phyloP scores from a whole-genome alignment of 23 tunicate species.

The Ascidia mentula region DNA sequence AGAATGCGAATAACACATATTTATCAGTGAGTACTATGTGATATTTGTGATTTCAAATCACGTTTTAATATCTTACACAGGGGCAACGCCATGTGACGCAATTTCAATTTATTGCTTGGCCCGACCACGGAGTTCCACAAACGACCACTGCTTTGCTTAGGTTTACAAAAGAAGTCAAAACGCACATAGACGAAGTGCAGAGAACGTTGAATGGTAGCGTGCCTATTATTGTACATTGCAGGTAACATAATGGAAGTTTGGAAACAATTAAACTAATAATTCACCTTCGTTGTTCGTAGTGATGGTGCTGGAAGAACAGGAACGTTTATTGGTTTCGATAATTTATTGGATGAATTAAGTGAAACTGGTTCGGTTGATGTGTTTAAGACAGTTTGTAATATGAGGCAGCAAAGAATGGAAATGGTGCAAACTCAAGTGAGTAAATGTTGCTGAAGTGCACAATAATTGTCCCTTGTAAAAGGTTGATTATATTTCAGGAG shows the following conservation, averaged over 20 bases:
- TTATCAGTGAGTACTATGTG: too few species aligned
- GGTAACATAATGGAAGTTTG: background rate
- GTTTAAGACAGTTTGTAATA: conserved; percentile 19
- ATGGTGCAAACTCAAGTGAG: conserved; percentile 44
- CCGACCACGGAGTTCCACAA: conserved; percentile 2
- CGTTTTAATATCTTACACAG: too few species aligned
- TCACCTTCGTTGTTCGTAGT: conserved; percentile 1
- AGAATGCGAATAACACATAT: too few species aligned
- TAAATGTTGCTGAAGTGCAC: background rate
- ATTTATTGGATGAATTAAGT: conserved; percentile 27
- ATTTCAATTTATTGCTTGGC: background rate
- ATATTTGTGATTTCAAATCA: too few species aligned
- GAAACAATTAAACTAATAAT: background rate
- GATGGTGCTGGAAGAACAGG: conserved; percentile 85
- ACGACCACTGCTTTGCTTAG: background rate
- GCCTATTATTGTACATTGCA: background rate
- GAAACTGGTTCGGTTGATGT: conserved; percentile 24
- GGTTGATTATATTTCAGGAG: background rate
- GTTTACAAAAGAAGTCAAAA: background rate
- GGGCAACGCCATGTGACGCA: background rate
- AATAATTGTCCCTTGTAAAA: background rate
- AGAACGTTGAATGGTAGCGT: background rate
- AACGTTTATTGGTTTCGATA: conserved; percentile 47
- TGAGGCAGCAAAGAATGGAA: conserved; percentile 52
- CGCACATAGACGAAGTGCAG: background rate